A percentile compares a stretch with the other conserved stretches of the same genome.
Conservation (phyloP, 1,140 invertebrate species). For the Hylyphantes graminicola region DNA sequence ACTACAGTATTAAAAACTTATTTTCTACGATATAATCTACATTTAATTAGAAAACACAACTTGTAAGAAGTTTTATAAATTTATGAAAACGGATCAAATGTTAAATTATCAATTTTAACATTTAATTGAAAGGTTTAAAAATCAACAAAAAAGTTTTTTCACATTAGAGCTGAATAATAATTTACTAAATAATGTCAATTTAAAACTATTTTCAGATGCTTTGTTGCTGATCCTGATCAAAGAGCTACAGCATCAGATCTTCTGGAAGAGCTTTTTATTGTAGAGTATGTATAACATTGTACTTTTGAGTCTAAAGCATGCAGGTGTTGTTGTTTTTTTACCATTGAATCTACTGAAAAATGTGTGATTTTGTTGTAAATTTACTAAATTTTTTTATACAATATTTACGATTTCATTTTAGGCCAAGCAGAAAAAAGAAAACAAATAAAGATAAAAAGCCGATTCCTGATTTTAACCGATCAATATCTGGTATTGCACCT, state of each 20-base stretch:
- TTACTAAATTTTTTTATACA: not conserved
- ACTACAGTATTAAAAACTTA: not conserved
- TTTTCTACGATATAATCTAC: not conserved
- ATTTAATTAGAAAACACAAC: not conserved
- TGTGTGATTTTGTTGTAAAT: too few species aligned
- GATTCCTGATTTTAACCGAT: slow-evolving; percentile 44
- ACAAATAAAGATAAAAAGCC: slow-evolving; percentile 12
- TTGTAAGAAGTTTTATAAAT: not conserved
- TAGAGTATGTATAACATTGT: slow-evolving; percentile 73
- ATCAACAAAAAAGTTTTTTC: not conserved
- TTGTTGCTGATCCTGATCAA: slow-evolving; percentile 89
- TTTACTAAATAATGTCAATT: not conserved
- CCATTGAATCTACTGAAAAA: too few species aligned
- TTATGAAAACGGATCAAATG: not conserved
- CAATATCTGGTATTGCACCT: slow-evolving; percentile 47
- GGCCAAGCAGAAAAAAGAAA: slow-evolving; percentile 53
- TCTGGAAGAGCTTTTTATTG: slow-evolving; percentile 89
- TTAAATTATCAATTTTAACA: not conserved
- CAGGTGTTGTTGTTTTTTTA: not conserved
- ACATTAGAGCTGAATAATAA: too few species aligned
- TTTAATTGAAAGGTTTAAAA: not conserved
- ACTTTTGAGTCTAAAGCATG: too few species aligned
- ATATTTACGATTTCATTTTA: slow-evolving; percentile 14
- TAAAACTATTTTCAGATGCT: slow-evolving; percentile 74
- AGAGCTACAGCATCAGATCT: slow-evolving; percentile 88